Evolutionary conservation across 2,888 invertebrate genomes (phyloP).

Genomic region (Blomia tropicalis): DNA sequence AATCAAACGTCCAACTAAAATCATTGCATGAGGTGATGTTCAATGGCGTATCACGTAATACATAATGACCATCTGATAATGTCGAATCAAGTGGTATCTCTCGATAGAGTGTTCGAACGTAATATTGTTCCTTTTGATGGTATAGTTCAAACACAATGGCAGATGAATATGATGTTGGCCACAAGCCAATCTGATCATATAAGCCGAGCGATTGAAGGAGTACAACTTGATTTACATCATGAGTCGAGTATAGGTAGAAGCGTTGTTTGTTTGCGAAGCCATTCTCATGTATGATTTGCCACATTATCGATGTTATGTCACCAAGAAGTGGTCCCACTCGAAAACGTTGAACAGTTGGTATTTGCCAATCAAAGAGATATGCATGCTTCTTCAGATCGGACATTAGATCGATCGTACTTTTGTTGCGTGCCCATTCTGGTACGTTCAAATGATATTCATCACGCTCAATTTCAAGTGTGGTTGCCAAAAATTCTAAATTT

Average conservation of each 20-base stretch:
- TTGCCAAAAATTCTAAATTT: conserved; percentile 20
- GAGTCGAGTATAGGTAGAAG: conserved; percentile 16
- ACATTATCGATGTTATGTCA: conserved; percentile 6
- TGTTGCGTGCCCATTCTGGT: conserved; percentile 1
- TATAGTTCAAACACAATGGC: conserved; percentile 15
- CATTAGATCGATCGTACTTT: background rate
- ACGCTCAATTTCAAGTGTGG: conserved; percentile 13
- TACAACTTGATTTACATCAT: conserved; percentile 20
- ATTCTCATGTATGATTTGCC: background rate
- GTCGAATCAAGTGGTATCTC: background rate
- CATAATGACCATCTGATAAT: background rate
- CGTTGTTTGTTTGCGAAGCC: background rate
- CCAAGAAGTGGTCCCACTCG: conserved; percentile 14
- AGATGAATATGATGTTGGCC: conserved; percentile 15
- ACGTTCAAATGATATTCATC: conserved; percentile 5
- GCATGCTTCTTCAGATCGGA: conserved; percentile 11
- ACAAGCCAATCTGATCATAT: conserved; percentile 11
- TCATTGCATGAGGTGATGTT: background rate
- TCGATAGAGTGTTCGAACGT: background rate
- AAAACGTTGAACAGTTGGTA: background rate
- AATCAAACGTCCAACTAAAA: background rate
- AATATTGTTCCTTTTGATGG: background rate
- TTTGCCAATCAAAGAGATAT: conserved; percentile 18
- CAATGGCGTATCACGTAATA: background rate
- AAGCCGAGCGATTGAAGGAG: conserved; percentile 12